These are phyloP conservation scores for Paramormyrops hopkinsi DNA, from an alignment of 2,797 vertebrate species.

Conservation along the genomic window DNA sequence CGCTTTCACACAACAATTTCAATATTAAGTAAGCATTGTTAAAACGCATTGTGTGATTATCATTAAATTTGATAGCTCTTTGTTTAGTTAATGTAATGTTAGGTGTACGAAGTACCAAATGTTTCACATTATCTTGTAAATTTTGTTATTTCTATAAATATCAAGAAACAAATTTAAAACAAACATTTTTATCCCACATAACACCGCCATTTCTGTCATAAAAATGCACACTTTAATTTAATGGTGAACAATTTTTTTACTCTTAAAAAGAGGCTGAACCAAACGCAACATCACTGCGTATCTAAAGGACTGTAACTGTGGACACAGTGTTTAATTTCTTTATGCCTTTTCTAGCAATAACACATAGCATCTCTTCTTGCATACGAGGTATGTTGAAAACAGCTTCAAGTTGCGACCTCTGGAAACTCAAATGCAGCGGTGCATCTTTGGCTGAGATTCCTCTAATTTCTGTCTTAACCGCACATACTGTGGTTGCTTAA, in stretches of 20 bases:
- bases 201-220: background rate
- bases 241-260: background rate
- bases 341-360: slow-evolving; percentile 54
- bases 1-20: background rate
- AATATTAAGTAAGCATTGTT: background rate
- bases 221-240: background rate
- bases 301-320: slow-evolving; percentile 15
- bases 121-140: background rate
- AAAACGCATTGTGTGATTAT: background rate
- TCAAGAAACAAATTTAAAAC: background rate
- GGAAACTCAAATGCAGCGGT: slow-evolving; percentile 25
- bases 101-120: background rate
- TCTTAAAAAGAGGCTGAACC: background rate
- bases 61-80: background rate
- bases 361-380: slow-evolving; percentile 29
- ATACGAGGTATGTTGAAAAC: slow-evolving; percentile 22
- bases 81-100: background rate
- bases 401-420: background rate
- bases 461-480: slow-evolving; percentile 34
- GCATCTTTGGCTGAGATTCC: slow-evolving; percentile 11
- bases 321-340: slow-evolving; percentile 26
- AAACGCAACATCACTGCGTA: slow-evolving; percentile 11
- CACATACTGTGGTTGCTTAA: slow-evolving; percentile 57
- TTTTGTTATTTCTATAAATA: background rate
- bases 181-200: background rate